Conservation (phyloP, 2,113 vertebrate species). For the Gavia stellata region DNA sequence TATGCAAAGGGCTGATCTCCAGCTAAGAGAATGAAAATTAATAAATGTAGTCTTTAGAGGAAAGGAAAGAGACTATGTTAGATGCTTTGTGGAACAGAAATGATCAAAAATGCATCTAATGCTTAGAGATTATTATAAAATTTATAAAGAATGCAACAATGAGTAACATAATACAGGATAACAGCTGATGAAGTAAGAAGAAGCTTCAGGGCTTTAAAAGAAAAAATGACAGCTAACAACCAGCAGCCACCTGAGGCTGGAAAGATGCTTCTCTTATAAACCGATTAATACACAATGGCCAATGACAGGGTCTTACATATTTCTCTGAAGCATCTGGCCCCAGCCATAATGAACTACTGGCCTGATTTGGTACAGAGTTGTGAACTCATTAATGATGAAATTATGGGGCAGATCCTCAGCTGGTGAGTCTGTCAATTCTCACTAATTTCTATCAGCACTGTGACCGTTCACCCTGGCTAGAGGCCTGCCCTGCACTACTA, state of each 20-base stretch:
- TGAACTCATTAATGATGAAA: conserved; percentile 45
- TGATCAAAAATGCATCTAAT: not conserved
- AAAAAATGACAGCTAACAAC: conserved; percentile 3
- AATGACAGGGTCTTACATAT: conserved; percentile 6
- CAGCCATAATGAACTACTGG: conserved; percentile 6
- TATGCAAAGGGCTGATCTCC: conserved; percentile 27
- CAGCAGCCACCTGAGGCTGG: conserved; percentile 41
- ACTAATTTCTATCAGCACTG: not conserved
- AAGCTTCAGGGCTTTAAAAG: not conserved
- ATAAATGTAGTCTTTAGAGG: not conserved
- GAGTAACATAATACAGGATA: not conserved
- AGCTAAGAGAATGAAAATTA: conserved; percentile 16
- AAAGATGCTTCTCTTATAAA: conserved; percentile 29
- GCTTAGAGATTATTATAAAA: not conserved
- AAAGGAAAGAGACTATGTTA: not conserved
- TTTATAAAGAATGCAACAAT: not conserved
- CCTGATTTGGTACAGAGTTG: conserved; percentile 1
- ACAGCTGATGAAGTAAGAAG: not conserved
- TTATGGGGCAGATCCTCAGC: conserved; percentile 23
- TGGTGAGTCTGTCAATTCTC: not conserved
- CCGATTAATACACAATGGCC: conserved; percentile 36
- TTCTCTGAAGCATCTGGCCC: conserved; percentile 49
- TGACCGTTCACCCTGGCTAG: not conserved
- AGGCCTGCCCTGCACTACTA: not conserved
- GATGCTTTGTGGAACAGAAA: not conserved